Percentiles rank a stretch among this genome's conserved stretches.
Conservation (phyloP, 2,888 invertebrate species). For the Ochropacha duplaris region DNA sequence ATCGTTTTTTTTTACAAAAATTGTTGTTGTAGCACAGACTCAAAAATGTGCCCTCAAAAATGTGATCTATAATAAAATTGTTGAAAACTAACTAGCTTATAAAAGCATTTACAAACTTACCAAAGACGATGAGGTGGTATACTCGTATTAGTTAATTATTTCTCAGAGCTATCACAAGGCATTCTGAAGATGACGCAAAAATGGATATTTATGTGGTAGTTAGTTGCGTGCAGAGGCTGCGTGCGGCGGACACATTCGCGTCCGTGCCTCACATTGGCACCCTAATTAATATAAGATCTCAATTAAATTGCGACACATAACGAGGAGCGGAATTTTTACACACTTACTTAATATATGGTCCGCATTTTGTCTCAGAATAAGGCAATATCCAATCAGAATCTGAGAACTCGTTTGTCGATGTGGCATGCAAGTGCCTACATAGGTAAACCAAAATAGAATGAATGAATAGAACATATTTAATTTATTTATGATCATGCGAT, state of each 20-base stretch:
- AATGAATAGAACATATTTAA: slow-evolving; percentile 38
- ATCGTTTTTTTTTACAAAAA: too few species aligned
- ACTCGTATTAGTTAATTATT: too few species aligned
- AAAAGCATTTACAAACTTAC: background rate
- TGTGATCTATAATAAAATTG: too few species aligned
- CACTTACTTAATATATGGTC: slow-evolving; percentile 61
- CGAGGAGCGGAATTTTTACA: slow-evolving; percentile 72
- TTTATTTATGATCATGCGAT: slow-evolving; percentile 47
- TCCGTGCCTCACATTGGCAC: slow-evolving; percentile 70
- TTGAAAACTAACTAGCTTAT: too few species aligned
- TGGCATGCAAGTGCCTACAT: slow-evolving; percentile 36
- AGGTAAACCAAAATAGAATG: slow-evolving; percentile 34
- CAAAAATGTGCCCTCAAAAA: too few species aligned
- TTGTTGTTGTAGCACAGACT: too few species aligned
- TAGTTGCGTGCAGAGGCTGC: slow-evolving; percentile 75
- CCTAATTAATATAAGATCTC: slow-evolving; percentile 84
- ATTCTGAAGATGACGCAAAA: slow-evolving; percentile 39
- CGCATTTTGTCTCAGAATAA: slow-evolving; percentile 65
- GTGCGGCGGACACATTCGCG: slow-evolving; percentile 77
- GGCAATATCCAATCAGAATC: slow-evolving; percentile 65
- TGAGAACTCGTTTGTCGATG: slow-evolving; percentile 64
- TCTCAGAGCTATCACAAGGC: slow-evolving; percentile 12
- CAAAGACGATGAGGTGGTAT: background rate
- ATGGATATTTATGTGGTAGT: slow-evolving; percentile 38
- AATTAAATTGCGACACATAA: slow-evolving; percentile 82